Evolutionary conservation across 2,113 vertebrate genomes (phyloP).

Genomic region (Laticauda laticaudata): DNA sequence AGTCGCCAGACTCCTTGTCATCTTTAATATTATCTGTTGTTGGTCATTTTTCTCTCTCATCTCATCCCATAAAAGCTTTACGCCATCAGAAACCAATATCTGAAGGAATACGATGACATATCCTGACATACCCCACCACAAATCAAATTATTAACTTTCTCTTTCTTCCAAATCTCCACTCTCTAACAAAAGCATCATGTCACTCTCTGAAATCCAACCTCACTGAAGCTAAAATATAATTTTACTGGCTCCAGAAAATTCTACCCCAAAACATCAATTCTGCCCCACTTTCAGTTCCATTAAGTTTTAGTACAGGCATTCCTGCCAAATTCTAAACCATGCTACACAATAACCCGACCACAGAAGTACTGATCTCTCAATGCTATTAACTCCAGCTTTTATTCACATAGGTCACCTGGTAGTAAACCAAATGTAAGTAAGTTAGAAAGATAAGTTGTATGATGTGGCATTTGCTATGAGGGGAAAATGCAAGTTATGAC

Average conservation of each 20-base stretch:
- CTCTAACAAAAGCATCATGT: neutral
- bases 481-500: neutral
- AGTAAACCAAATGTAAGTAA: neutral
- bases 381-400: neutral
- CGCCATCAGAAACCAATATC: neutral
- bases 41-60: neutral
- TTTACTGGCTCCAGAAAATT: neutral
- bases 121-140: neutral
- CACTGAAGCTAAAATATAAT: neutral
- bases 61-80: neutral
- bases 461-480: neutral
- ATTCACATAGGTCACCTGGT: neutral
- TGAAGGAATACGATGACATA: neutral
- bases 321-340: neutral
- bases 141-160: neutral
- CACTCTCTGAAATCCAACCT: neutral
- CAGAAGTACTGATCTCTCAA: neutral
- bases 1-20: neutral
- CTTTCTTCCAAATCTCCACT: neutral
- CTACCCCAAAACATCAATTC: neutral
- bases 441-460: neutral
- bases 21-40: neutral
- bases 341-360: neutral
- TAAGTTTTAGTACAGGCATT: neutral
- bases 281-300: neutral